Base-by-base conservation (phyloP, 2,888 invertebrate species). In the Dyspetes luteomarginatus region DNA sequence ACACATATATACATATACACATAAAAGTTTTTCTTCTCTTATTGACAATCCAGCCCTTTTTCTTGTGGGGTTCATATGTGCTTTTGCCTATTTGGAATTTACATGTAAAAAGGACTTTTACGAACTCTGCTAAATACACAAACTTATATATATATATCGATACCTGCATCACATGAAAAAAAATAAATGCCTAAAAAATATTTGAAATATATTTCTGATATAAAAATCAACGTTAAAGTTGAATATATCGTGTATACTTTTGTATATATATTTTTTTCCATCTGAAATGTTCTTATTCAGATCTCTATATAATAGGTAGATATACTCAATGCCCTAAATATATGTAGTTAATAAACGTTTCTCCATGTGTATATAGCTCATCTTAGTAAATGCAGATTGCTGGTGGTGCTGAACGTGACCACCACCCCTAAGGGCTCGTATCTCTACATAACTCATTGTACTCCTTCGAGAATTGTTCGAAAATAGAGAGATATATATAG, bases 371-470 rank as follows among this genome's bases (percentile, higher is more conserved):
- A 15, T 55, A 52, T 15, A 45, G 28, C 45, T 74, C 26, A 22
- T 4, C 65, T 65, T 9, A n/a, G 45, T 65, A 48, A 19, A 74
- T 65, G 65, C 28, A 55, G 55, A 55, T 28, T 28, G 48, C 55
- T 72, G 41, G 43, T 52, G 50, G 58, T 30, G 9, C 55, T 64
- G 56, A 77, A 77, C 72, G 55, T 75, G 12, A 45, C 45, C 65
- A 41, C 19, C 45, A 43, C 12, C 36, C 36, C 36, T 55, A 26
- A 56, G 68, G 68, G 24, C 43, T 48, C 76, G 50, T 80, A 80
- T 80, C 80, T 76, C 80, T 43, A 56, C 76, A 76, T 80, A 80
- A 76, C 76, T 81, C 77, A 81, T 68, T 62, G 56, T 73, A 55
- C 76, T 73, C 81, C 81, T 77, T 73, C 68, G 77, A 77, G 81